These are phyloP conservation scores for Gracilinanus agilis DNA, from an alignment of 2,113 vertebrate species.

Conservation along the genomic window DNA sequence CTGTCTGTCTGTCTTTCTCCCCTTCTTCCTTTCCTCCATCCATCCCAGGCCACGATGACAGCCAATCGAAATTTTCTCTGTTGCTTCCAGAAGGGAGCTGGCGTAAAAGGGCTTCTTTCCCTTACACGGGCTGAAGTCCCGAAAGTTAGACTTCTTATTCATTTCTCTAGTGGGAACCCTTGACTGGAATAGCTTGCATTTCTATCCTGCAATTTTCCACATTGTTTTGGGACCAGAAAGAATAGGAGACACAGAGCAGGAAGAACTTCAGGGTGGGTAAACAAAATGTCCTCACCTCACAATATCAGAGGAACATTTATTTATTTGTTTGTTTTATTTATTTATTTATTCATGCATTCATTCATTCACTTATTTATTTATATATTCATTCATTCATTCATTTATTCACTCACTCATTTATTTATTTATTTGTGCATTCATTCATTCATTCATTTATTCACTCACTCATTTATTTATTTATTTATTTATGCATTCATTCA, in stretches of 20 bases:
- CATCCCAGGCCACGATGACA: background rate
- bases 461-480: too few relatives aligned
- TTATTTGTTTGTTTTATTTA: too few relatives aligned
- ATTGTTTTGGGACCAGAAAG: background rate
- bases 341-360: too few relatives aligned
- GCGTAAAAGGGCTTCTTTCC: background rate
- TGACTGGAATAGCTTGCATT: background rate
- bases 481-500: too few relatives aligned
- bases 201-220: background rate
- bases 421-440: too few relatives aligned
- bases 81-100: background rate
- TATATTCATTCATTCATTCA: too few relatives aligned
- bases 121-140: background rate
- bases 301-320: background rate
- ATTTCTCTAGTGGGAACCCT: background rate
- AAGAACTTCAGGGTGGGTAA: background rate
- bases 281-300: background rate
- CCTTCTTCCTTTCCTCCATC: background rate
- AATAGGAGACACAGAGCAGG: background rate
- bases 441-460: too few relatives aligned
- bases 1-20: background rate
- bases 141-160: background rate
- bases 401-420: too few relatives aligned
- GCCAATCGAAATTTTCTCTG: background rate
- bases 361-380: too few relatives aligned